phyloP scores from a whole-genome alignment of 2,888 invertebrate species.

The Celastrina argiolus region DNA sequence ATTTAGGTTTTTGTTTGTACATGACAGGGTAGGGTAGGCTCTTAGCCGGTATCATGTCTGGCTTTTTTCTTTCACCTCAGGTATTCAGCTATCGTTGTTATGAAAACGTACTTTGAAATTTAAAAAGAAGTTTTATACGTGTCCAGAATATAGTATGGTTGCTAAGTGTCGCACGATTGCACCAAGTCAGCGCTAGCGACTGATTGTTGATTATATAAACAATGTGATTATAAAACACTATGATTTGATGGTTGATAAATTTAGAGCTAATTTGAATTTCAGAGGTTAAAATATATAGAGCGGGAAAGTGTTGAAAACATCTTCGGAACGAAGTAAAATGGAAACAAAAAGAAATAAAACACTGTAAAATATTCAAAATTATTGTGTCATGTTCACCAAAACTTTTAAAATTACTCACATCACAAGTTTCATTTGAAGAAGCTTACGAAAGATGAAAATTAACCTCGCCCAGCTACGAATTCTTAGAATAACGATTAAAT shows the following conservation, averaged over 20 bases:
- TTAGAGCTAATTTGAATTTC: too few relatives aligned
- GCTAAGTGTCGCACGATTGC: not conserved
- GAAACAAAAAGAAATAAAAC: too few relatives aligned
- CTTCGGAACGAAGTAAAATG: too few relatives aligned
- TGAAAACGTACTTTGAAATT: not conserved
- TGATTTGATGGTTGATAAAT: too few relatives aligned
- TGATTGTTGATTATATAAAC: not conserved
- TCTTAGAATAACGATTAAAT: not conserved
- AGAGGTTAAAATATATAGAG: too few relatives aligned
- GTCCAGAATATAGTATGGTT: not conserved
- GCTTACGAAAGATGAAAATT: slow-evolving; percentile 4
- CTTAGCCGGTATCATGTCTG: not conserved
- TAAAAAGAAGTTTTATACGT: not conserved
- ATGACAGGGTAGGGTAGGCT: too few relatives aligned
- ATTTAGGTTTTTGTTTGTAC: too few relatives aligned
- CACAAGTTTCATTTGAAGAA: not conserved
- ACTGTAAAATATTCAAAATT: too few relatives aligned
- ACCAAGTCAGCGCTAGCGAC: not conserved
- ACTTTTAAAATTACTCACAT: not conserved
- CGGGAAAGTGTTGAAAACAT: too few relatives aligned
- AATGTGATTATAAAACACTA: not conserved
- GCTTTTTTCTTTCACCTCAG: not conserved
- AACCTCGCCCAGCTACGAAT: not conserved
- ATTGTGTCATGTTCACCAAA: not conserved
- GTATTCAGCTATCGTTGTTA: not conserved